Evolutionary conservation across 2,113 vertebrate species (phyloP).

Genomic region (Eclectus roratus): DNA sequence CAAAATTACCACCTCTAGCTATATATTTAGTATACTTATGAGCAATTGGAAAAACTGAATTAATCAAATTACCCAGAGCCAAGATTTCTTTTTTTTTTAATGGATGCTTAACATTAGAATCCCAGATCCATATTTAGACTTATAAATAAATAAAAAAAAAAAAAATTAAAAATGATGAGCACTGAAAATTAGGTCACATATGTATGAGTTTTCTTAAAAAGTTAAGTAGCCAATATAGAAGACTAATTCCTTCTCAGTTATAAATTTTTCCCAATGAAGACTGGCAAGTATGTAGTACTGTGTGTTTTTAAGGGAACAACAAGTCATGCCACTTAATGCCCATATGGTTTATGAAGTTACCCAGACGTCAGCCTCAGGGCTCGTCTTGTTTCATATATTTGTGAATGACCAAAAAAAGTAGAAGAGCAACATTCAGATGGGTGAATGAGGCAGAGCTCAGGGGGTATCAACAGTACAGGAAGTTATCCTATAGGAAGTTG

Average conservation of each 20-base stretch:
- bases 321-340: fast-evolving
- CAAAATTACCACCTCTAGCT: background rate
- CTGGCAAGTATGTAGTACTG: fast-evolving
- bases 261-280: background rate
- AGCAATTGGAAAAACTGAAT: background rate
- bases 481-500: background rate
- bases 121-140: background rate
- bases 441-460: background rate
- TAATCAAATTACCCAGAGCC: background rate
- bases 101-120: background rate
- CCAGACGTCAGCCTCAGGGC: background rate
- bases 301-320: background rate
- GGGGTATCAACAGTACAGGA: background rate
- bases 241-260: background rate
- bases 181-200: background rate
- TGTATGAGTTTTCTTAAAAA: background rate
- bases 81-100: background rate
- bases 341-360: background rate
- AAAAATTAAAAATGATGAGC: background rate
- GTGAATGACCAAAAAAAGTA: background rate
- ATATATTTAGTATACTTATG: background rate
- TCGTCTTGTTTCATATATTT: background rate
- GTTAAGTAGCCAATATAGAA: background rate
- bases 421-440: background rate
- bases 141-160: background rate